phyloP scores from a whole-genome alignment of 2,888 invertebrate species.

The Frankliniella fusca region DNA sequence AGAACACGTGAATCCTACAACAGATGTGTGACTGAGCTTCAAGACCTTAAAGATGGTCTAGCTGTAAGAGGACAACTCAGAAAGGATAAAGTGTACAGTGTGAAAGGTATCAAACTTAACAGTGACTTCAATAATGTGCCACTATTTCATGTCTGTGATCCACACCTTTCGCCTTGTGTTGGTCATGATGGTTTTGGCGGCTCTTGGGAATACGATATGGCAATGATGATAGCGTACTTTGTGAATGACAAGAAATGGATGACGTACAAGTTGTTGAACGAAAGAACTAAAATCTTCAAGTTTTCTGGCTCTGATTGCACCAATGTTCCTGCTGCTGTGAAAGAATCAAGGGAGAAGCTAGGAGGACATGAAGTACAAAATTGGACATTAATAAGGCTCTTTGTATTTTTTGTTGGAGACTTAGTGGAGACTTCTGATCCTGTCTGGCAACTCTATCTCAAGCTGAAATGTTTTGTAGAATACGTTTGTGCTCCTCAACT shows the following conservation, averaged over 20 bases:
- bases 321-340: not conserved
- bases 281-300: not conserved
- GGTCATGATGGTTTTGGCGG: too few relatives aligned
- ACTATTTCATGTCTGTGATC: too few relatives aligned
- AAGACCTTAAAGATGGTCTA: too few relatives aligned
- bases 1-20: too few relatives aligned
- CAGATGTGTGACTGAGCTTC: too few relatives aligned
- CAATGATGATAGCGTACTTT: too few relatives aligned
- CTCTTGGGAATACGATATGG: too few relatives aligned
- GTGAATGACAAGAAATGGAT: not conserved
- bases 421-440: not conserved
- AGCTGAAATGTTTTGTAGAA: not conserved
- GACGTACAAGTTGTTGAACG: not conserved
- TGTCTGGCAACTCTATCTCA: not conserved
- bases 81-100: too few relatives aligned
- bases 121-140: too few relatives aligned
- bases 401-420: not conserved
- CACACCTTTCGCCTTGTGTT: too few relatives aligned
- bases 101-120: too few relatives aligned
- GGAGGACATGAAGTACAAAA: not conserved
- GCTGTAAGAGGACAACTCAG: too few relatives aligned
- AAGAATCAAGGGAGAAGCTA: not conserved
- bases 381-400: not conserved
- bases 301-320: not conserved
- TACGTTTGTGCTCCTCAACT: not conserved